Conservation (phyloP, 2,888 invertebrate species). For the Steinernema carpocapsae region DNA sequence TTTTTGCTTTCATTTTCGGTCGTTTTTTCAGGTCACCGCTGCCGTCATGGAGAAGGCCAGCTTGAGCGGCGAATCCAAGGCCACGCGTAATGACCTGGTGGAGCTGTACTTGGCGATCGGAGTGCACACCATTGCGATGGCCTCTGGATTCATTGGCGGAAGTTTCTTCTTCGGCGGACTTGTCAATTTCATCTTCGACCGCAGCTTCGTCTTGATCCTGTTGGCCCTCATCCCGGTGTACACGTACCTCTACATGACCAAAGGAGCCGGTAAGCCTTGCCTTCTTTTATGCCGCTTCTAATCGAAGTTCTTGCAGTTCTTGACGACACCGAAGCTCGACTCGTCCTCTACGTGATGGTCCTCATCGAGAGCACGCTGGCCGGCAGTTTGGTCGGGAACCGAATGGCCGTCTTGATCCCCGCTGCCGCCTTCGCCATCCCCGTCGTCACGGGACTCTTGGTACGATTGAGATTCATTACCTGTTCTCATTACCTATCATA, state of each 20-base stretch:
- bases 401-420: conserved; percentile 15
- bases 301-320: conserved; percentile 34
- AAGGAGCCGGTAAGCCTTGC: conserved; percentile 41
- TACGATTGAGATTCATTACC: neutral
- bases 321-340: conserved; percentile 50
- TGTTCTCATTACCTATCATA: neutral
- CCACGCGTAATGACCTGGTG: conserved; percentile 48
- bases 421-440: conserved; percentile 19
- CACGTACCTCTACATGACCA: conserved; percentile 44
- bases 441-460: conserved; percentile 15
- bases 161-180: conserved; percentile 15
- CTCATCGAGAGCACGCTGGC: conserved; percentile 44
- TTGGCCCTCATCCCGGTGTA: conserved; percentile 45
- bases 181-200: conserved; percentile 43
- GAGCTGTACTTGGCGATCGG: conserved; percentile 51
- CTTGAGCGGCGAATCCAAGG: conserved; percentile 32
- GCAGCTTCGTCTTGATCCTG: conserved; percentile 40
- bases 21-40: conserved; percentile 1
- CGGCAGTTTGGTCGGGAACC: conserved; percentile 46
- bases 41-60: conserved; percentile 39
- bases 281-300: neutral
- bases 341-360: conserved; percentile 43
- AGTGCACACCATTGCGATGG: neutral
- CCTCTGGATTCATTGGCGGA: conserved; percentile 17
- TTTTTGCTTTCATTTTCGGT: neutral